These are phyloP conservation scores for Serinus canaria DNA, from an alignment of 2,113 vertebrate species.

Conservation along the genomic window DNA sequence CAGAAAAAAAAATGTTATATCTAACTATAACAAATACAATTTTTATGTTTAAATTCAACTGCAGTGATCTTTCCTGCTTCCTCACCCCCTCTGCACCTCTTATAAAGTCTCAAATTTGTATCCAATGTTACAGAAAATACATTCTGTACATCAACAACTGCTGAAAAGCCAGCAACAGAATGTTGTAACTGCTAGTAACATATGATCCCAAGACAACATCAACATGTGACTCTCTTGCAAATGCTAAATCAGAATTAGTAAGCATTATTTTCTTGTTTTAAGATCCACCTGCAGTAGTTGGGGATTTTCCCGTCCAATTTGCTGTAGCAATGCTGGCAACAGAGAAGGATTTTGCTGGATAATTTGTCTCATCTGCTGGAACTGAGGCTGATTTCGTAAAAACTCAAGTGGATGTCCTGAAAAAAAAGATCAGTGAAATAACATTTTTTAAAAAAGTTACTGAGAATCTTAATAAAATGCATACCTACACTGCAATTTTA, in stretches of 20 bases:
- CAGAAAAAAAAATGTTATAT: background rate
- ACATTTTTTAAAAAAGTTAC: background rate
- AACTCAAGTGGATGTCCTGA: constrained; percentile 92
- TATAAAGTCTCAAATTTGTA: background rate
- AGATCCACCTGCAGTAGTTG: constrained; percentile 88
- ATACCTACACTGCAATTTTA: background rate
- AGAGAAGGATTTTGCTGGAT: constrained; percentile 95
- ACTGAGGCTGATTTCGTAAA: constrained; percentile 93
- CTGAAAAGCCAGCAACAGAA: background rate
- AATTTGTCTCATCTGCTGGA: constrained; percentile 95
- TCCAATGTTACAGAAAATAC: background rate
- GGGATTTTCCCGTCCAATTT: constrained; percentile 94
- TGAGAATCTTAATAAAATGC: background rate
- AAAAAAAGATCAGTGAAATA: background rate
- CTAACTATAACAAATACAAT: background rate
- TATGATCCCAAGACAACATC: background rate
- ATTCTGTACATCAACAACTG: background rate
- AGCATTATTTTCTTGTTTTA: background rate
- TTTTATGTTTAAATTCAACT: background rate
- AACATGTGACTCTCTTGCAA: background rate
- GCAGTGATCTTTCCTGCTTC: background rate
- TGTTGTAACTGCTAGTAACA: background rate
- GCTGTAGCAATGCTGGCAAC: constrained; percentile 91
- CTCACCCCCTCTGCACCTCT: background rate
- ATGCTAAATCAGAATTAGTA: background rate